A percentile compares a stretch with the other conserved stretches of the same genome.
Conservation (phyloP, 2,888 invertebrate genomes). For the Latrodectus hesperus region DNA sequence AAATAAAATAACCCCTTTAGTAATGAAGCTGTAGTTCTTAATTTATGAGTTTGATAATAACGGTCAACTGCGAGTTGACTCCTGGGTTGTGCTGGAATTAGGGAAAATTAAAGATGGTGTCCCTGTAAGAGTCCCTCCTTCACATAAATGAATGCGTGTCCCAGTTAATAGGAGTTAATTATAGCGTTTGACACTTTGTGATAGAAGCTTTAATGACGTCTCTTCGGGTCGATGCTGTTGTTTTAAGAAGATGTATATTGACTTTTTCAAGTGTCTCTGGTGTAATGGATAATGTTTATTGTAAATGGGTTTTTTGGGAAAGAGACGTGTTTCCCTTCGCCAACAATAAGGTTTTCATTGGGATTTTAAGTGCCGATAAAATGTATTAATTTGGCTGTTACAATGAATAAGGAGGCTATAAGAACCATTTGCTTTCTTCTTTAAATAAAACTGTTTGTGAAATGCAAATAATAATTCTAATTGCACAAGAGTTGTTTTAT, state of each 20-base stretch:
- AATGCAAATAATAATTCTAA: too few species aligned
- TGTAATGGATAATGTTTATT: too few species aligned
- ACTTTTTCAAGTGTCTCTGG: too few species aligned
- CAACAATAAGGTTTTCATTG: too few species aligned
- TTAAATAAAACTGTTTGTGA: too few species aligned
- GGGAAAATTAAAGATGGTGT: background rate
- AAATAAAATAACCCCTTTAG: background rate
- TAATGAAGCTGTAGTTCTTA: slow-evolving; percentile 33
- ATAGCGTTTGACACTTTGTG: background rate
- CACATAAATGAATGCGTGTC: background rate
- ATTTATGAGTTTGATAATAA: slow-evolving; percentile 51
- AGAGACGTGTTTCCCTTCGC: too few species aligned
- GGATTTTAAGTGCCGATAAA: too few species aligned
- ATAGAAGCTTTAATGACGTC: background rate
- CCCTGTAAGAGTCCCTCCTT: background rate
- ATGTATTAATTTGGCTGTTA: too few species aligned
- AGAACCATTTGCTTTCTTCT: too few species aligned
- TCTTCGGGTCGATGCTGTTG: background rate
- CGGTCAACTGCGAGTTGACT: background rate
- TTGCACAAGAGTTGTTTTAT: too few species aligned
- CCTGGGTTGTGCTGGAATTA: background rate
- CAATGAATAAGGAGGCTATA: too few species aligned
- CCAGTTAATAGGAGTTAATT: background rate
- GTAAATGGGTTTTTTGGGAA: too few species aligned
- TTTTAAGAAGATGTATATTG: background rate